Conservation (phyloP, 2,888 invertebrate genomes). For the Schizotus pectinicornis region DNA sequence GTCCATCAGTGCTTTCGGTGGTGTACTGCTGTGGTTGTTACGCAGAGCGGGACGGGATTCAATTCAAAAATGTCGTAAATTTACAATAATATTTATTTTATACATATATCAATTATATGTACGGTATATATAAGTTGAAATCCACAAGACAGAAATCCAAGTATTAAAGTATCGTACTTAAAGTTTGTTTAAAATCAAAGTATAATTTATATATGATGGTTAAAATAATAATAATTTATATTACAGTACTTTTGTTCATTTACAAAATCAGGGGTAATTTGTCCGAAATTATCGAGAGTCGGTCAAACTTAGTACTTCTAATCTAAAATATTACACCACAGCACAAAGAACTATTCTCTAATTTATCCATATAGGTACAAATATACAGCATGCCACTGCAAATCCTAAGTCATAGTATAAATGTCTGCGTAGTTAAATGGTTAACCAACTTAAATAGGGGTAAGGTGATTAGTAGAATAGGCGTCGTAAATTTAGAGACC, state of each 20-base stretch:
- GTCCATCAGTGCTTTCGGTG: too few relatives aligned
- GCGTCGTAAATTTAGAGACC: slow-evolving; percentile 28
- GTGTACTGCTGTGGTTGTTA: not conserved
- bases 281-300: slow-evolving; percentile 36
- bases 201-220: slow-evolving; percentile 49
- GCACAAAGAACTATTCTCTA: slow-evolving; percentile 61
- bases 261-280: slow-evolving; percentile 46
- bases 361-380: slow-evolving; percentile 61
- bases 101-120: slow-evolving; percentile 60
- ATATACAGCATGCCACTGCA: slow-evolving; percentile 59
- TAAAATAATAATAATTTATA: slow-evolving; percentile 51
- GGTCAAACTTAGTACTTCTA: slow-evolving; percentile 54
- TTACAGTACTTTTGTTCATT: slow-evolving; percentile 48
- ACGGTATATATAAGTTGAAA: slow-evolving; percentile 58
- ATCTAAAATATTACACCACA: slow-evolving; percentile 61
- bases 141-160: slow-evolving; percentile 59
- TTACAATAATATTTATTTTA: slow-evolving; percentile 60
- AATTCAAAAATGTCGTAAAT: slow-evolving; percentile 40
- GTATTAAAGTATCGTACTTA: slow-evolving; percentile 46
- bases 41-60: not conserved
- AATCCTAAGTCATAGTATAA: slow-evolving; percentile 53
- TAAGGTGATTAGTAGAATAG: not conserved
- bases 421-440: slow-evolving; percentile 45
- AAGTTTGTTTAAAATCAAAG: slow-evolving; percentile 47
- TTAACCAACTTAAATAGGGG: slow-evolving; percentile 48